phyloP scores from a whole-genome alignment of 2,113 vertebrate genomes.

The Trinectes maculatus region DNA sequence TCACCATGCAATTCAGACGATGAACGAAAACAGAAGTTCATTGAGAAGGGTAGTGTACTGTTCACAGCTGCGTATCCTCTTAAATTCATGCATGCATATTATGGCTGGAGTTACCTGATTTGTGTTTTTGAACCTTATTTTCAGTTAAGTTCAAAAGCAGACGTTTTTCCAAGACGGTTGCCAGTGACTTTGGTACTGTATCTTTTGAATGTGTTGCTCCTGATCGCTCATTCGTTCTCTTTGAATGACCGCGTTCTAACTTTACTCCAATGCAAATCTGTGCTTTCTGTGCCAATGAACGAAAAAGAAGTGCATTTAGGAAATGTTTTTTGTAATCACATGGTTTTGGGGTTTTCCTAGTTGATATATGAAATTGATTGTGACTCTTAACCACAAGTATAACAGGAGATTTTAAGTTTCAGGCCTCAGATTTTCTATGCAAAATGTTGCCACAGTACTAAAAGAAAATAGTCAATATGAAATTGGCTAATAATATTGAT shows the following conservation, averaged over 20 bases:
- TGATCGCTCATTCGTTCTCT: constrained; percentile 48
- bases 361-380: constrained; percentile 30
- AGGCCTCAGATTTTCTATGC: constrained; percentile 69
- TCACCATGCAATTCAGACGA: constrained; percentile 95
- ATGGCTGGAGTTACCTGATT: constrained; percentile 66
- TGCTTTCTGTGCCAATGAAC: constrained; percentile 55
- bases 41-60: constrained; percentile 95
- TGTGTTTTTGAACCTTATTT: constrained; percentile 83
- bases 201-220: constrained; percentile 43
- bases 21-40: constrained; percentile 94
- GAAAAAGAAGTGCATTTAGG: constrained; percentile 23
- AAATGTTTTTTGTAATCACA: constrained; percentile 55
- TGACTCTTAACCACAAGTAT: constrained; percentile 51
- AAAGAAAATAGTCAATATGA: neutral
- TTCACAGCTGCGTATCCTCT: neutral
- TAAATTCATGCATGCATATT: neutral
- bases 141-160: constrained; percentile 98
- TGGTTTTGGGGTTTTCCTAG: constrained; percentile 31
- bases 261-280: constrained; percentile 47
- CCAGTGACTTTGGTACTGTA: constrained; percentile 87
- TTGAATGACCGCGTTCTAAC: constrained; percentile 69
- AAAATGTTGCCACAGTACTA: constrained; percentile 1
- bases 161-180: constrained; percentile 95
- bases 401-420: constrained; percentile 37
- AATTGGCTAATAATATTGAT: neutral